phyloP scores from a whole-genome alignment of 2,113 vertebrate species.

The Tretioscincus oriximinensis region DNA sequence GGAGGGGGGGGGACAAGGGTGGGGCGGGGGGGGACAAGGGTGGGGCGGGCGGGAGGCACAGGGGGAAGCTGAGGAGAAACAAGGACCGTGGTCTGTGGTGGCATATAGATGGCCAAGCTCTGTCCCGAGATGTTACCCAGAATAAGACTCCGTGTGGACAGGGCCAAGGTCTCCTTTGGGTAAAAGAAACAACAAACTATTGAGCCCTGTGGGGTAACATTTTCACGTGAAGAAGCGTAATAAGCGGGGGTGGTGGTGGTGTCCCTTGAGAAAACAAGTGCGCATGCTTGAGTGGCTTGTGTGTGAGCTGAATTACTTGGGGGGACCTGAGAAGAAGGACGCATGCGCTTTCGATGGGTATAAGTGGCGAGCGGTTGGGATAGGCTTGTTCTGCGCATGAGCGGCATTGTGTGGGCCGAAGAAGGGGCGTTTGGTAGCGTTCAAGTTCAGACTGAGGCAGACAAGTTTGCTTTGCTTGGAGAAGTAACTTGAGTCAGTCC shows the following conservation, averaged over 20 bases:
- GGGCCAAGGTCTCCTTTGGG: neutral
- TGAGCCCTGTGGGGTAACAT: neutral
- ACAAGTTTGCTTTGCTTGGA: too few species aligned
- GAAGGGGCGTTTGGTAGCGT: neutral
- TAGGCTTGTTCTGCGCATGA: neutral
- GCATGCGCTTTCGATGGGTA: slow-evolving; percentile 40
- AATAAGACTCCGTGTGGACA: too few species aligned
- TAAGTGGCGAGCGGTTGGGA: neutral
- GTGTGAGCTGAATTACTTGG: too few species aligned
- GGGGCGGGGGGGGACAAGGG: accelerated
- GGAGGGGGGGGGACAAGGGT: neutral
- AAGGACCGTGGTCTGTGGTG: too few species aligned
- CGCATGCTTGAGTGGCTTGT: neutral
- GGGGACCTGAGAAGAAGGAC: neutral
- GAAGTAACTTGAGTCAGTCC: too few species aligned
- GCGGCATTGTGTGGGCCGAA: too few species aligned
- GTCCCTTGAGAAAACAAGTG: neutral
- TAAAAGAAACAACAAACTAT: slow-evolving; percentile 52
- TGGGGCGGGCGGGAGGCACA: neutral
- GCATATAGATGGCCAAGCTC: too few species aligned
- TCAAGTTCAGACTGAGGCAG: too few species aligned
- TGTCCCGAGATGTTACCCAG: too few species aligned
- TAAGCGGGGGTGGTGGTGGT: neutral
- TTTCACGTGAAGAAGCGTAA: slow-evolving; percentile 36
- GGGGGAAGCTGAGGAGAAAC: neutral